These are phyloP conservation scores for Girardinus metallicus DNA, from an alignment of 2,797 vertebrate species.

Conservation along the genomic window DNA sequence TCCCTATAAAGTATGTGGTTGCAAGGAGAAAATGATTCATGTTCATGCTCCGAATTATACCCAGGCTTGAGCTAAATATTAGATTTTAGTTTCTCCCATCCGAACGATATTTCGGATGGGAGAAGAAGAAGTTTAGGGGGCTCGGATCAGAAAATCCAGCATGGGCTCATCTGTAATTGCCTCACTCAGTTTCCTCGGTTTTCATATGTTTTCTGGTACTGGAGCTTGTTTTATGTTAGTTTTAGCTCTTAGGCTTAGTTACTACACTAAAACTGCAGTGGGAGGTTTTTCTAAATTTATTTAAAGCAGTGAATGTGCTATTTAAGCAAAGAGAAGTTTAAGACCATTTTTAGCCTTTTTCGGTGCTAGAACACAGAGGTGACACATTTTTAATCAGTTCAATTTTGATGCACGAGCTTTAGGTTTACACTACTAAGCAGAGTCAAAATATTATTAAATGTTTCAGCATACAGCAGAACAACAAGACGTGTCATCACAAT, in stretches of 20 bases:
- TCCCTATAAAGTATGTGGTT: constrained; percentile 28
- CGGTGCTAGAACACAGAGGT: constrained; percentile 17
- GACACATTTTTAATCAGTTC: background rate
- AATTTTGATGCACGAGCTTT: background rate
- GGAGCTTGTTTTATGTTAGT: constrained; percentile 38
- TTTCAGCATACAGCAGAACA: background rate
- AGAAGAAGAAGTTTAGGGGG: constrained; percentile 19
- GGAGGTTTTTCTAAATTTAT: constrained; percentile 28
- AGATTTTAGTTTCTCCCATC: constrained; percentile 46
- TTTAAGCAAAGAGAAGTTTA: constrained; percentile 11
- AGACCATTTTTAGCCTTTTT: constrained; percentile 33
- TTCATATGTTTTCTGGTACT: constrained; percentile 50
- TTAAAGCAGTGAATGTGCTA: constrained; percentile 38
- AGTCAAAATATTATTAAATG: background rate
- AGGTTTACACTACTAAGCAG: background rate
- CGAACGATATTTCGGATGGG: no score
- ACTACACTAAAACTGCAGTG: constrained; percentile 45
- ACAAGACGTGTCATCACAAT: background rate
- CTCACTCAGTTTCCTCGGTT: constrained; percentile 34
- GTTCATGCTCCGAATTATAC: constrained; percentile 26
- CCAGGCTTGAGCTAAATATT: constrained; percentile 39
- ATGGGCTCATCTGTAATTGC: constrained; percentile 29
- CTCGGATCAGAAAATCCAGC: constrained; percentile 17
- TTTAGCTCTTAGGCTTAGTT: constrained; percentile 44
- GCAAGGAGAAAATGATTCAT: constrained; percentile 31